These are phyloP conservation scores for Procambarus virginalis DNA, from an alignment of 1,140 invertebrate species.

Conservation along the genomic window DNA sequence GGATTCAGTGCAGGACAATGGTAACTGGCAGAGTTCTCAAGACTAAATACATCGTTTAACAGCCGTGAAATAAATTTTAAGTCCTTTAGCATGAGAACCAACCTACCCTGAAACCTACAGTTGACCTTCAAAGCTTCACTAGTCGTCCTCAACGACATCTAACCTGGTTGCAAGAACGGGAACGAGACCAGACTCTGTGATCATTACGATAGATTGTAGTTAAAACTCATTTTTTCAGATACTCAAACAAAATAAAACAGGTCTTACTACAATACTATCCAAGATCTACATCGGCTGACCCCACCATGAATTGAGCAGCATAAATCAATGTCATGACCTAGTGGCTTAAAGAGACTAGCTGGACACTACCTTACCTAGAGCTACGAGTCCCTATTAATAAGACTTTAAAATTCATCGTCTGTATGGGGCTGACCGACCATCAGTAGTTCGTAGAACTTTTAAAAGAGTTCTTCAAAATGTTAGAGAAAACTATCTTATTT, in stretches of 20 bases:
- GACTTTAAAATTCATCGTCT: slow-evolving; percentile 52
- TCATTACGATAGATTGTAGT: neutral
- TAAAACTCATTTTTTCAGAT: slow-evolving; percentile 9
- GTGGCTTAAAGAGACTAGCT: slow-evolving; percentile 24
- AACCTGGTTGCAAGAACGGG: slow-evolving; percentile 43
- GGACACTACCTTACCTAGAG: neutral
- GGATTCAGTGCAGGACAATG: slow-evolving; percentile 33
- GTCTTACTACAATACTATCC: neutral
- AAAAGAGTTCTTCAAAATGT: slow-evolving; percentile 55
- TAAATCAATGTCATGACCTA: slow-evolving; percentile 22
- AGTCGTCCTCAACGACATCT: slow-evolving; percentile 23
- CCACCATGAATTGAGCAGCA: slow-evolving; percentile 57
- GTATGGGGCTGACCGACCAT: slow-evolving; percentile 49
- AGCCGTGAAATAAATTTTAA: slow-evolving; percentile 30
- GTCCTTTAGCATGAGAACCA: slow-evolving; percentile 52
- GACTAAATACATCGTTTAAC: slow-evolving; percentile 44
- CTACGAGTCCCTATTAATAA: slow-evolving; percentile 43
- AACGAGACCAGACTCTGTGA: neutral
- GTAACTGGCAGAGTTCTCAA: slow-evolving; percentile 38
- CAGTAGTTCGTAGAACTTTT: slow-evolving; percentile 57
- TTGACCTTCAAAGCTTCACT: slow-evolving; percentile 30
- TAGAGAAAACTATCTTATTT: slow-evolving; percentile 65
- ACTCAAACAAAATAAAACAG: slow-evolving; percentile 36
- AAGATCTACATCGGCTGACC: slow-evolving; percentile 24
- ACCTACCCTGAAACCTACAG: slow-evolving; percentile 54